phyloP scores from a whole-genome alignment of 2,113 vertebrate genomes.

The Ramphastos sulfuratus region DNA sequence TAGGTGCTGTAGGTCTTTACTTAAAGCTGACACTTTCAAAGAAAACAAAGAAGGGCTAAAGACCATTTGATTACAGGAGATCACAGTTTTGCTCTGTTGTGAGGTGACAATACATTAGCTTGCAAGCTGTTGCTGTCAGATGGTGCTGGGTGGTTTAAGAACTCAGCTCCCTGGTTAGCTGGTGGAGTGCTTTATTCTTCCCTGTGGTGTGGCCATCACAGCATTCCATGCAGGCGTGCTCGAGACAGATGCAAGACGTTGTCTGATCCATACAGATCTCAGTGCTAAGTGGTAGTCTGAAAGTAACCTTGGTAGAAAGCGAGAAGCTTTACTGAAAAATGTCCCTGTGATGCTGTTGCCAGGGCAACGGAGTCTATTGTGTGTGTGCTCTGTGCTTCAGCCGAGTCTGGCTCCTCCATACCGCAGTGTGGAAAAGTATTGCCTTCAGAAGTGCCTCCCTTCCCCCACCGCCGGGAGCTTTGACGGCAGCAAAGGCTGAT shows the following conservation, averaged over 20 bases:
- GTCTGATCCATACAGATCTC: neutral
- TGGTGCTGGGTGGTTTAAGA: neutral
- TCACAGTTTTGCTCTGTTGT: neutral
- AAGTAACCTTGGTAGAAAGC: neutral
- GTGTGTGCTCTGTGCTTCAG: neutral
- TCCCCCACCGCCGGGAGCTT: neutral
- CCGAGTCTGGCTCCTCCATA: neutral
- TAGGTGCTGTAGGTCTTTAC: neutral
- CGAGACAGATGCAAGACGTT: neutral
- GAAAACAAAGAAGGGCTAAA: neutral
- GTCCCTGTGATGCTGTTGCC: conserved; percentile 33
- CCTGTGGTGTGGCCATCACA: accelerated
- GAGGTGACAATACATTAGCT: neutral
- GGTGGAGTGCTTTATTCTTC: neutral
- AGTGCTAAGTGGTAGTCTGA: neutral
- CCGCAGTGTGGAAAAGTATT: conserved; percentile 10
- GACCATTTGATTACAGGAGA: neutral
- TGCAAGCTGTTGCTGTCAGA: neutral
- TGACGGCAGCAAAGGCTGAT: neutral
- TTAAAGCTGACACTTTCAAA: neutral
- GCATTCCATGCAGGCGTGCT: neutral
- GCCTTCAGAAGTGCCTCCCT: neutral
- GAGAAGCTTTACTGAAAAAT: neutral
- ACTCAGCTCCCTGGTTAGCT: neutral
- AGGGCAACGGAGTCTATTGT: conserved; percentile 25